Evolutionary conservation across 53 echinoderm and acorn worm genomes (phyloP), one percentile per base, ranked within the genome.

Genomic region (Apostichopus leukothele): DNA sequence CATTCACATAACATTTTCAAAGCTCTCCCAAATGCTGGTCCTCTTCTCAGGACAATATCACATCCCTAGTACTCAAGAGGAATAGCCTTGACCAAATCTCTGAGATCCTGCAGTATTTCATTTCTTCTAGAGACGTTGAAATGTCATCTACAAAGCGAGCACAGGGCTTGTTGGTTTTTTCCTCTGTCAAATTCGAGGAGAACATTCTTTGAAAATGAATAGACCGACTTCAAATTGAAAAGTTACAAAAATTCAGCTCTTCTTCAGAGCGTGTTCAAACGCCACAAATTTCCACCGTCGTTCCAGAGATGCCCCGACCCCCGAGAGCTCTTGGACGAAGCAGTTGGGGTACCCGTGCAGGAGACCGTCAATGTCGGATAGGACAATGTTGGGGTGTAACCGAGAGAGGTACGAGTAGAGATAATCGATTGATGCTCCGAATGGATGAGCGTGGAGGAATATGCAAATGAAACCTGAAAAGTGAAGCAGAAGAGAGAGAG

Each of bases 401-500:
- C 98, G 89, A 51, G 92, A 92, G 18, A 98, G 90, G 77, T 98
- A 98, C 0, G 98, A 98, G 91, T 94, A 98, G 13, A 98, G 92
- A 88, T 98, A 98, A 23, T 98, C 98, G 9, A 96, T 93, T 0
- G 98, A 98, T 14, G 98, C 98, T 7, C 98, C 98, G 76, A 95
- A 97, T 7, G 98, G 98, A 88, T 98, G 98, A 52, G 96, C 98
- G 60, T 98, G 93, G 10, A 98, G 93, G 63, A 98, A 98, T 53
- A 94, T 98, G 51, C 93, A 89, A 25, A 98, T 89, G 73, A 93
- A 91, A 7, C 95, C 98, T 98, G 78, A 39, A 5, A 66, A 21
- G 27, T 20, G 79, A 12, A 50, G n/a, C 7, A 87, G 53, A 57
- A 83, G 7, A 52, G 54, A 6, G 63, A 63, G 8, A 63, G 9